Conservation (phyloP, 2,888 invertebrate species). For the Apodemia duryi region DNA sequence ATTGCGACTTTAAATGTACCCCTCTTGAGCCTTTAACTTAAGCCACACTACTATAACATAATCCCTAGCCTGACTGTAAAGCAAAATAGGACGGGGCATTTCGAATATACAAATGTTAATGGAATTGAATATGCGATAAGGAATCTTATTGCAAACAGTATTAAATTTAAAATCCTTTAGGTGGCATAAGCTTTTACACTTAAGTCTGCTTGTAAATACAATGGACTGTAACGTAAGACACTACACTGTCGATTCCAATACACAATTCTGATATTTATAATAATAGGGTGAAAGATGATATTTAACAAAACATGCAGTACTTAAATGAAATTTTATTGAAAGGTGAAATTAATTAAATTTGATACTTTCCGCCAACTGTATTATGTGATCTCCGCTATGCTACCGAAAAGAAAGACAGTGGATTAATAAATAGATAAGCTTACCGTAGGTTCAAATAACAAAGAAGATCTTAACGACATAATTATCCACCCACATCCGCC, state of each 20-base stretch:
- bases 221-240: slow-evolving; percentile 5
- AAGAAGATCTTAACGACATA: no score
- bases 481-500: no score
- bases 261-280: neutral
- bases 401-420: no score
- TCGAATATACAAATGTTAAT: slow-evolving; percentile 46
- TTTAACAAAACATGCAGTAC: neutral
- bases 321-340: neutral
- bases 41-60: slow-evolving; percentile 36
- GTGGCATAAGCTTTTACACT: neutral
- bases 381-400: no score
- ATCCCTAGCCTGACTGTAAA: slow-evolving; percentile 44
- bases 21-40: neutral
- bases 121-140: slow-evolving; percentile 26
- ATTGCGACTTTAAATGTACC: no score
- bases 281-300: neutral
- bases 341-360: no score
- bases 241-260: neutral
- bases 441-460: no score
- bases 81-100: slow-evolving; percentile 49
- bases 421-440: no score
- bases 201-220: neutral
- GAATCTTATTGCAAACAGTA: neutral
- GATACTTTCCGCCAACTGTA: no score
- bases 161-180: neutral